Evolutionary conservation across 1,140 invertebrate genomes (phyloP).

Genomic region (Caenorhabditis inopinata): DNA sequence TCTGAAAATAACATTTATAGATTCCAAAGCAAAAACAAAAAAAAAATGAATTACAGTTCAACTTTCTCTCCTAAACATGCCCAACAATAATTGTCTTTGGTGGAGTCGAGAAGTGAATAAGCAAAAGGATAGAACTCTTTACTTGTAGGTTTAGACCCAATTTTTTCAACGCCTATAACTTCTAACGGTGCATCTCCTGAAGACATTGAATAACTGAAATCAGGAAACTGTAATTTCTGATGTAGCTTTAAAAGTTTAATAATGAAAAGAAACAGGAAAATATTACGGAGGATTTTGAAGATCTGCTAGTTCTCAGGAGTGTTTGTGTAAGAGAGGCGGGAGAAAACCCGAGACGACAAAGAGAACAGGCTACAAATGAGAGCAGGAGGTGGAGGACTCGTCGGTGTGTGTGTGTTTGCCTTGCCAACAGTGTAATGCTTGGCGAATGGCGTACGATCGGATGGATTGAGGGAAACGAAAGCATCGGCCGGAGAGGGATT

Average conservation of each 20-base stretch:
- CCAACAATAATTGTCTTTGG: constrained; percentile 55
- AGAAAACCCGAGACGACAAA: constrained; percentile 27
- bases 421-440: constrained; percentile 38
- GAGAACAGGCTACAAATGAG: constrained; percentile 31
- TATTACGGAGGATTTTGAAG: background rate
- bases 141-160: constrained; percentile 38
- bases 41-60: background rate
- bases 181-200: constrained; percentile 16
- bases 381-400: background rate
- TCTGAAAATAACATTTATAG: background rate
- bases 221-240: background rate
- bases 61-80: constrained; percentile 53
- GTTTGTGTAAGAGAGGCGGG: constrained; percentile 18
- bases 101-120: constrained; percentile 54
- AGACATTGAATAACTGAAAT: background rate
- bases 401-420: constrained; percentile 12
- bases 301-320: background rate
- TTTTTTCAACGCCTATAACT: background rate
- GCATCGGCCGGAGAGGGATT: background rate
- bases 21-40: too few species aligned
- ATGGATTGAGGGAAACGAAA: background rate
- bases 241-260: background rate
- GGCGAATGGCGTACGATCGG: constrained; percentile 27
- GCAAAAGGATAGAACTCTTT: constrained; percentile 61
- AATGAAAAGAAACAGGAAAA: background rate